Evolutionary conservation across 1,140 invertebrate genomes (phyloP), one percentile per base, ranked within the genome.

Genomic region (Luehdorfia chinensis): DNA sequence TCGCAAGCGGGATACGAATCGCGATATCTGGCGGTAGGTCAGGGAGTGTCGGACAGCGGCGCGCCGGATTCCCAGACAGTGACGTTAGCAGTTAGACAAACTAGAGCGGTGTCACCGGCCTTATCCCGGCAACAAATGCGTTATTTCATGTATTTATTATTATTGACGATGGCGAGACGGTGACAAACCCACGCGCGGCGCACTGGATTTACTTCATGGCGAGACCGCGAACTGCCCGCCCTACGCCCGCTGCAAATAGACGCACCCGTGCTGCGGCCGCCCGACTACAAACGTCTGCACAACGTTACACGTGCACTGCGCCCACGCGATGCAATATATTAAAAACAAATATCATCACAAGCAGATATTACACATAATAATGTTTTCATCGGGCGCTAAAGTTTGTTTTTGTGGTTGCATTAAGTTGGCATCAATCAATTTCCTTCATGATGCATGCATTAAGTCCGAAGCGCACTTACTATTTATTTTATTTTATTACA

Each of bases 101-200:
- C 76, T 83, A 80, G 73, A 79, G 63, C 80, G 63, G 57, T 62
- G 72, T 79, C 76, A 75, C 70, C 64, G 64, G 52, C 67, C 65
- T 65, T 68, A 75, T 77, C 70, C 71, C 63, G 62, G 66, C 65
- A 67, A 76, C 71, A 68, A 76, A 77, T 68, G 67, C 61, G 65
- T 77, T 77, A 79, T 83, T 85, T 83, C 55, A 73, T 72, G 69
- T 83, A 80, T 79, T 79, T 84, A 81, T 79, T 75, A 64, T 62
- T 77, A 79, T 80, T 74, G 76, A 80, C 63, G 72, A 61, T 64
- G 77, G 66, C 74, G 81, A 81, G 78, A 83, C 81, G 67, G 71
- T 75, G 75, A 75, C 81, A 78, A 75, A 52, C 75, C 75, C 75
- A 83, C 78, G 78, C 80, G 56, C 53, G 49, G 21, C n/a, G n/a